phyloP scores from a whole-genome alignment of 30 jellyfish, hydroid and myxozoan genomes.

The Nemopilema nomurai region DNA sequence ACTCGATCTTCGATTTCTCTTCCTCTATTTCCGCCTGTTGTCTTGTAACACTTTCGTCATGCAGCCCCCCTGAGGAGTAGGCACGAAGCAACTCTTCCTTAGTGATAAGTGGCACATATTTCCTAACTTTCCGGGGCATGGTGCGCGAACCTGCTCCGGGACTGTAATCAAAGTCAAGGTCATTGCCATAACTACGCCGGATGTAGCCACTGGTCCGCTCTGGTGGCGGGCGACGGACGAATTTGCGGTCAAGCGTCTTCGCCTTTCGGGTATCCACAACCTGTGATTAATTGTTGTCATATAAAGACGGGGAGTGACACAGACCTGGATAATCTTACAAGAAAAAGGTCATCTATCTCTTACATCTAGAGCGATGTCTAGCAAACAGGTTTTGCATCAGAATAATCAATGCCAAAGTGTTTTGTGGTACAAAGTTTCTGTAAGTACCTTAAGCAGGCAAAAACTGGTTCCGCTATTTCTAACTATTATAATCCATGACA shows the following conservation, averaged over 20 bases:
- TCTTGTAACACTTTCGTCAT: slow-evolving; percentile 53
- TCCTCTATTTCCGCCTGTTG: slow-evolving; percentile 32
- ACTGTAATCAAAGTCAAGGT: slow-evolving; percentile 57
- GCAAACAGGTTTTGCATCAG: too few relatives aligned
- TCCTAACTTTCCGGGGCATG: slow-evolving; percentile 76
- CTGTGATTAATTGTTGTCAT: background rate
- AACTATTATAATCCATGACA: too few relatives aligned
- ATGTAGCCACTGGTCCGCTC: slow-evolving; percentile 62
- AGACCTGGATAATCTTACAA: too few relatives aligned
- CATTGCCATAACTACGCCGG: slow-evolving; percentile 74
- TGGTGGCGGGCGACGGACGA: slow-evolving; percentile 65
- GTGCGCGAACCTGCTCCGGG: slow-evolving; percentile 51
- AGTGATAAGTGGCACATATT: slow-evolving; percentile 62
- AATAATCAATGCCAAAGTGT: too few relatives aligned
- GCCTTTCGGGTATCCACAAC: slow-evolving; percentile 53
- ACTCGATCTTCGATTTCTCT: slow-evolving; percentile 63
- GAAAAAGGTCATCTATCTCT: too few relatives aligned
- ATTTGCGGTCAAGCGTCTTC: slow-evolving; percentile 60
- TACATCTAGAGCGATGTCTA: too few relatives aligned
- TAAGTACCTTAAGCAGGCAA: too few relatives aligned
- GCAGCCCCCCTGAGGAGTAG: slow-evolving; percentile 70
- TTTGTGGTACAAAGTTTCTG: too few relatives aligned
- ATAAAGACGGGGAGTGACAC: too few relatives aligned
- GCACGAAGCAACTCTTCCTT: slow-evolving; percentile 65
- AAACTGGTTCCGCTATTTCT: too few relatives aligned